Base-by-base conservation (phyloP, 2,797 vertebrate species). In the Mastacembelus armatus region DNA sequence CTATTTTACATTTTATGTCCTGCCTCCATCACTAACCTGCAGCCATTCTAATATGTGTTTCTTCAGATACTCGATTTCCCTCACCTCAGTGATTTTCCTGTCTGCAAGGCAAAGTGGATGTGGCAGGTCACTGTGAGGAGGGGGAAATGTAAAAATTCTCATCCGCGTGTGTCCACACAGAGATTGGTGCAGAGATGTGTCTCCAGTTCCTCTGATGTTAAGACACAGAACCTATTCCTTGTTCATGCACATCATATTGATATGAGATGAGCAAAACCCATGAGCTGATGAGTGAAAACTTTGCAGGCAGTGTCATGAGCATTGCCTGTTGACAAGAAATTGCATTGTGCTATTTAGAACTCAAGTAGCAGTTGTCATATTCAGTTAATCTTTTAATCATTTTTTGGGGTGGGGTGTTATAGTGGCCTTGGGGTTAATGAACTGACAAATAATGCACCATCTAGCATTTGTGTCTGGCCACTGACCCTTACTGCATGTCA, bases 1-100 rank as follows among this genome's bases (percentile, higher is more conserved):
- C 67, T 66, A 43, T 81, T 84, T 89, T 85, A 70, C 80, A 72
- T 78, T 84, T 70, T 77, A 81, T 55, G 71, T 64, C 63, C 72
- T 59, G 54, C 71, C 71, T 83, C 69, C 74, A 54, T 84, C 74
- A 44, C 81, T 85, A 66, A 88, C 81, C 79, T 80, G 80, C 66
- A 82, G 83, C 71, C 72, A 72, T 67, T 72, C 67, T 82, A 74
- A 86, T 83, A 75, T 75, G 73, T 39, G 77, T 76, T 75, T 84
- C 85, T 80, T 79, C 65, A 69, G 73, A 69, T 79, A 59, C 65
- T 77, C 60, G 43, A 38, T 81, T 86, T 71, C 66, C 50, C 47
- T 73, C 78, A 78, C 74, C 56, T 80, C 76, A 73, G 18, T 79
- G 76, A 52, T 61, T 86, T 52, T 57, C 48, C 29, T 56, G 63